These are phyloP conservation scores for Pristionchus arcanus DNA, from an alignment of 2,888 invertebrate genomes.

Conservation along the genomic window DNA sequence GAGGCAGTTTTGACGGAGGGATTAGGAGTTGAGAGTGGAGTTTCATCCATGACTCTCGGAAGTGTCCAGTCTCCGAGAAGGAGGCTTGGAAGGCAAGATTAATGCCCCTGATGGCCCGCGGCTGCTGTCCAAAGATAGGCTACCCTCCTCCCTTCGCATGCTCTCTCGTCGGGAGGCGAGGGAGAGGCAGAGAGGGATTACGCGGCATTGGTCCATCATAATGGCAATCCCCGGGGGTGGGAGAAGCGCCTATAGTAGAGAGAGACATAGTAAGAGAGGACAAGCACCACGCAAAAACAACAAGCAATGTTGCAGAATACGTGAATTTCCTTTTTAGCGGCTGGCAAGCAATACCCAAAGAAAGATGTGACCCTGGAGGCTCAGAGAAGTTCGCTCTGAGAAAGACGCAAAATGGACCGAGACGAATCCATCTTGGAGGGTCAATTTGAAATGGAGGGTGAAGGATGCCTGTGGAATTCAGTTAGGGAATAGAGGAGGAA, in stretches of 20 bases:
- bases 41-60: background rate
- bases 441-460: slow-evolving; percentile 38
- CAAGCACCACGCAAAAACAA: background rate
- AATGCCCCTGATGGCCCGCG: background rate
- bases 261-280: background rate
- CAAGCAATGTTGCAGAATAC: background rate
- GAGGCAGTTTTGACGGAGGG: slow-evolving; percentile 19
- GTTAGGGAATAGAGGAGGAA: slow-evolving; percentile 3
- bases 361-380: background rate
- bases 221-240: background rate
- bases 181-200: background rate
- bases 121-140: background rate
- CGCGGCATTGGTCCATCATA: background rate
- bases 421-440: slow-evolving; percentile 9
- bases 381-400: background rate
- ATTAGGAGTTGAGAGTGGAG: background rate
- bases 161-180: background rate
- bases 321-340: background rate
- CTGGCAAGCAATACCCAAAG: background rate
- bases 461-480: slow-evolving; percentile 27
- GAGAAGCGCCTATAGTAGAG: background rate
- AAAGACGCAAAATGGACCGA: background rate
- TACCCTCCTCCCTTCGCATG: background rate
- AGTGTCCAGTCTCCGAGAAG: background rate
- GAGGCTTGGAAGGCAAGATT: background rate